A percentile compares a stretch with the other conserved stretches of the same genome.
Conservation (phyloP, 23 tunicate species). For the Clavelina lepadiformis region DNA sequence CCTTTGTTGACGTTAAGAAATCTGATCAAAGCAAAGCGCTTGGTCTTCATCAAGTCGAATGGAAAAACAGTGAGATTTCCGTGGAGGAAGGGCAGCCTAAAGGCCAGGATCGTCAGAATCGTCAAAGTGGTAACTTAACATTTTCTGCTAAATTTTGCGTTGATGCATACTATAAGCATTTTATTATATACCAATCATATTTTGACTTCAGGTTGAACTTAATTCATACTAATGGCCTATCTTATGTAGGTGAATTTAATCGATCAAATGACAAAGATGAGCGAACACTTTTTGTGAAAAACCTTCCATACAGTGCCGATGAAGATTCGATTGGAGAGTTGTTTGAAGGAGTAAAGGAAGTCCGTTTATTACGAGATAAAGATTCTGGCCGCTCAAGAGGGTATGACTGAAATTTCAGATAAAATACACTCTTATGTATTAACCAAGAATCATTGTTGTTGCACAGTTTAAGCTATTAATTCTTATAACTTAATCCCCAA, state of each 20-base stretch:
- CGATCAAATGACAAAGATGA: constrained; percentile 43
- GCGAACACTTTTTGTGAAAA: constrained; percentile 67
- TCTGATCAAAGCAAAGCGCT: constrained; percentile 50
- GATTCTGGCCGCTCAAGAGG: constrained; percentile 63
- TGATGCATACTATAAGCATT: background rate
- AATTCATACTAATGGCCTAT: too few species aligned
- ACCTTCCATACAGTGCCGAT: constrained; percentile 66
- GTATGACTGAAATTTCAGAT: too few species aligned
- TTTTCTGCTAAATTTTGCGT: too few species aligned
- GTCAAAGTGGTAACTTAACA: too few species aligned
- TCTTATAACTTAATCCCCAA: too few species aligned
- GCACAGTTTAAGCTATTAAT: too few species aligned
- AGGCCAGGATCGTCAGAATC: too few species aligned
- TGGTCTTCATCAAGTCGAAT: constrained; percentile 49
- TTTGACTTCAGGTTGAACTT: too few species aligned
- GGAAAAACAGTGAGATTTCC: constrained; percentile 45
- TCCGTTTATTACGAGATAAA: constrained; percentile 47
- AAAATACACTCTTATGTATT: too few species aligned
- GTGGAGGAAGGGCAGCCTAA: too few species aligned
- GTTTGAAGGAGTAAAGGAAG: constrained; percentile 87
- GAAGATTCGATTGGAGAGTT: constrained; percentile 42
- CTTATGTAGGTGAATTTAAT: background rate
- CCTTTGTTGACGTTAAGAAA: constrained; percentile 48
- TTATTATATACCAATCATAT: too few species aligned
- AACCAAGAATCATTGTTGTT: too few species aligned